phyloP scores from a whole-genome alignment of 2,888 invertebrate genomes.

The Myathropa florea region DNA sequence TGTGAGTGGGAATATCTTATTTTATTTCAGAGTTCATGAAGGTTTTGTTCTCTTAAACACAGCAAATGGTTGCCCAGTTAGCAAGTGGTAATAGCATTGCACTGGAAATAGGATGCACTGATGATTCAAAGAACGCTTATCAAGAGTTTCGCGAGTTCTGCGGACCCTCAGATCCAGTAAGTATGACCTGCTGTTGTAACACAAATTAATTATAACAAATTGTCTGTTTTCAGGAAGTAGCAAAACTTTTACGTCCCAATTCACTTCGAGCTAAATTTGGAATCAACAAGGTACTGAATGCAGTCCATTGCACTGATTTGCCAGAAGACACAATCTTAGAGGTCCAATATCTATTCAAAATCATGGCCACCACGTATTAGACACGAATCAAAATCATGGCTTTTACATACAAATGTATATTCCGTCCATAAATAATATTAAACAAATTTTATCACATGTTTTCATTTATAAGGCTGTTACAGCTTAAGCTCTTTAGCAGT shows the following conservation, averaged over 20 bases:
- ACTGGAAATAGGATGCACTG: constrained; percentile 88
- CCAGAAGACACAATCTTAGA: constrained; percentile 93
- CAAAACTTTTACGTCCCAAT: constrained; percentile 90
- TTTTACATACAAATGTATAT: constrained; percentile 6
- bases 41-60: constrained; percentile 29
- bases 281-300: constrained; percentile 90
- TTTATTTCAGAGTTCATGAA: background rate
- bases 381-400: constrained; percentile 87
- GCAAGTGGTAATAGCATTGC: constrained; percentile 92
- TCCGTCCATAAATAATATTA: constrained; percentile 14
- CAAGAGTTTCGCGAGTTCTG: constrained; percentile 90
- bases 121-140: constrained; percentile 83
- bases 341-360: constrained; percentile 90
- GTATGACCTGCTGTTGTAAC: constrained; percentile 72
- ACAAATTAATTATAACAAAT: background rate
- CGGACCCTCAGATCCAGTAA: constrained; percentile 95
- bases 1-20: constrained; percentile 79
- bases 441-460: constrained; percentile 48
- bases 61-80: constrained; percentile 92
- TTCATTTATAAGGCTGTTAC: constrained; percentile 41
- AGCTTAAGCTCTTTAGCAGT: constrained; percentile 38
- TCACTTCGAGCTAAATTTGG: constrained; percentile 93
- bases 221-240: constrained; percentile 86
- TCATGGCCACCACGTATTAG: constrained; percentile 82
- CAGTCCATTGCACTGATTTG: constrained; percentile 96